Evolutionary conservation across 1,140 invertebrate species (phyloP).

Genomic region (Sitobion miscanthi): DNA sequence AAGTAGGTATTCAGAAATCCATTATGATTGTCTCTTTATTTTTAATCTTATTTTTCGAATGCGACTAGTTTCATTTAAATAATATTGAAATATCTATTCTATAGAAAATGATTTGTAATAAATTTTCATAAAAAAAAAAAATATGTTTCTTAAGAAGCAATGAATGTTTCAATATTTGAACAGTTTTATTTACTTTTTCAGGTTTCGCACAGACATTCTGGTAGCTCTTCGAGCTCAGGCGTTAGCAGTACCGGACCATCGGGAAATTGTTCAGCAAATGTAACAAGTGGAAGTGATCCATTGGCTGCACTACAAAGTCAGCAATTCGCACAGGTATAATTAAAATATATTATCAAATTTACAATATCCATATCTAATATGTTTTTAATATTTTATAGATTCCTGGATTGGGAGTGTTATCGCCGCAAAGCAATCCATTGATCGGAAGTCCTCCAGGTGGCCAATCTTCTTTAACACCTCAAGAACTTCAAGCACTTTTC

Average conservation of each 20-base stretch:
- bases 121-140: background rate
- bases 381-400: constrained; percentile 12
- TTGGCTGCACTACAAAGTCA: constrained; percentile 47
- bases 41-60: background rate
- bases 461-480: constrained; percentile 65
- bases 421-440: constrained; percentile 45
- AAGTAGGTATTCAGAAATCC: background rate
- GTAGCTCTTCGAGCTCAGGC: constrained; percentile 47
- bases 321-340: constrained; percentile 49
- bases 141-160: background rate
- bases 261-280: constrained; percentile 36
- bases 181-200: constrained; percentile 18
- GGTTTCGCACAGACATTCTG: constrained; percentile 52
- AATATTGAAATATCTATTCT: background rate
- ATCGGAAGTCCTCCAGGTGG: constrained; percentile 39
- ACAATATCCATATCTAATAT: background rate
- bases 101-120: background rate
- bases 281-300: constrained; percentile 36
- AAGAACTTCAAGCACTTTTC: constrained; percentile 71
- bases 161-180: constrained; percentile 38
- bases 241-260: constrained; percentile 52
- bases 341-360: background rate
- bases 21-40: background rate
- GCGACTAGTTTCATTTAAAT: background rate
- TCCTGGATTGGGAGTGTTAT: constrained; percentile 42